Conservation (phyloP, 2,797 vertebrate species). For the Fringilla coelebs region DNA sequence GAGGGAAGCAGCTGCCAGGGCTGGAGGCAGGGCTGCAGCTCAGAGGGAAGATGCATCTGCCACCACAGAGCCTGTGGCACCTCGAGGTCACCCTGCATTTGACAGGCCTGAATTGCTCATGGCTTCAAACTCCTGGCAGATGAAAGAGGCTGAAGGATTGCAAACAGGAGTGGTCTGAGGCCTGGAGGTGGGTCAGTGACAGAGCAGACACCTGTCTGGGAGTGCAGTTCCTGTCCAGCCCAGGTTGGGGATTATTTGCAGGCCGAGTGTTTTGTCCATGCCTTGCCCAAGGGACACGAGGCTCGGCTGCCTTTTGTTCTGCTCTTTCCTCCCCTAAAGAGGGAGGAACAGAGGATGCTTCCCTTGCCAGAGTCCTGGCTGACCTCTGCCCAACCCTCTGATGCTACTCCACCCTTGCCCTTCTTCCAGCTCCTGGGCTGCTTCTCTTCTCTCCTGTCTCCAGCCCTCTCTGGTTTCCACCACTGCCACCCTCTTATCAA, state of each 20-base stretch:
- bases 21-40: not conserved
- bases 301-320: conserved; percentile 58
- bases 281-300: conserved; percentile 27
- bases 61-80: not conserved
- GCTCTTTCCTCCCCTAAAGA: conserved; percentile 58
- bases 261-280: conserved; percentile 18
- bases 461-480: not conserved
- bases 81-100: not conserved
- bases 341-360: conserved; percentile 64
- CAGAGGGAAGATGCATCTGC: not conserved
- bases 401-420: conserved; percentile 58
- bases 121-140: not conserved
- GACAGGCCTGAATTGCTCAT: not conserved
- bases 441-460: not conserved
- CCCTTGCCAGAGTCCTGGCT: conserved; percentile 56
- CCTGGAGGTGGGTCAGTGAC: not conserved
- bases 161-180: not conserved
- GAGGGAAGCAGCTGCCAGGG: not conserved
- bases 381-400: conserved; percentile 57
- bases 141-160: not conserved
- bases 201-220: conserved; percentile 38
- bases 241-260: conserved; percentile 47
- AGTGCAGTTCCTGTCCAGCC: conserved; percentile 19
- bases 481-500: not conserved
- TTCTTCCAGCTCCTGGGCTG: conserved; percentile 11